A percentile compares a stretch with the other conserved stretches of the same genome.
Evolutionary conservation across 2,888 invertebrate species (phyloP).

Genomic region (Zootermopsis nevadensis): DNA sequence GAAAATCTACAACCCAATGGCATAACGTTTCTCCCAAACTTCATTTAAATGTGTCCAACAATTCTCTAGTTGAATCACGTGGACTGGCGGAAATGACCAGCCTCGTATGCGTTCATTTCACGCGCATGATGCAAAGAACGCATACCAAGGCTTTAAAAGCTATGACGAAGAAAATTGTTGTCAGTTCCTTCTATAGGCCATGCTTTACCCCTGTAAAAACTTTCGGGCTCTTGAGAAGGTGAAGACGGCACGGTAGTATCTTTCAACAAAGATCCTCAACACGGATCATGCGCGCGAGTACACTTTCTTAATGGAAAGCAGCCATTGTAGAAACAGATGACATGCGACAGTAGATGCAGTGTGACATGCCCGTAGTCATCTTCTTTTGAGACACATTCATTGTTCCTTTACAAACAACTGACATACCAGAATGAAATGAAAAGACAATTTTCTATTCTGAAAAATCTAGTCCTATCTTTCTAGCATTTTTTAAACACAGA

Average conservation of each 20-base stretch:
- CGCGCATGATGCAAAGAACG: no score
- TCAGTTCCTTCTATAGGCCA: no score
- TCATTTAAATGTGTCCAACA: no score
- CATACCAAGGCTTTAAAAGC: no score
- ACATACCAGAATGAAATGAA: slow-evolving; percentile 26
- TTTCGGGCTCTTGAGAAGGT: not conserved
- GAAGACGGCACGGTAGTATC: not conserved
- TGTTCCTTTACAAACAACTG: slow-evolving; percentile 21
- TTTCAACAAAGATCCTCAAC: not conserved
- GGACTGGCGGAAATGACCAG: no score
- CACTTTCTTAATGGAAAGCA: slow-evolving; percentile 19
- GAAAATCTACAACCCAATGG: no score
- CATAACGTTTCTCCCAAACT: no score
- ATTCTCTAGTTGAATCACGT: no score
- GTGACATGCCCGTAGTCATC: slow-evolving; percentile 16
- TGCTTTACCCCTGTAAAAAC: not conserved
- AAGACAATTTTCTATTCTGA: slow-evolving; percentile 23
- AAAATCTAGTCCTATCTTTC: slow-evolving; percentile 2
- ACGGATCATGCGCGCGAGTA: slow-evolving; percentile 17
- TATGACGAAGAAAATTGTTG: no score
- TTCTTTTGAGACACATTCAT: not conserved
- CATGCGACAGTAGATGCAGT: slow-evolving; percentile 30
- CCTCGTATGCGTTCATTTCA: no score
- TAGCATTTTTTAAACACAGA: not conserved
- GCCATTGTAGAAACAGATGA: slow-evolving; percentile 39